Evolutionary conservation across 2,888 invertebrate species (phyloP).

Genomic region (Zygaena filipendulae): DNA sequence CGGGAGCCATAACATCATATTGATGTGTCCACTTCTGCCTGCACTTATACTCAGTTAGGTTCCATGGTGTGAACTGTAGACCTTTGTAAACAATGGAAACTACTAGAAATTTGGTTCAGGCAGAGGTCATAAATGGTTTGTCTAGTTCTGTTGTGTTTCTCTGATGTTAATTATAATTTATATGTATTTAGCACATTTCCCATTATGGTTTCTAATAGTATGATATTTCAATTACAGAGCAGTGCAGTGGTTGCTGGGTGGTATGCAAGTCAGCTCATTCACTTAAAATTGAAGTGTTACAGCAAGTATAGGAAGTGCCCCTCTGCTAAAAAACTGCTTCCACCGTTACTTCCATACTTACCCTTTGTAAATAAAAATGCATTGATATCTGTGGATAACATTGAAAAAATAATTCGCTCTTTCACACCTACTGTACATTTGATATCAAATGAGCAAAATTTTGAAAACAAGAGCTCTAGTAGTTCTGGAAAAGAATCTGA

Average conservation of each 20-base stretch:
- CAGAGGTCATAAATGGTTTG: too few relatives aligned
- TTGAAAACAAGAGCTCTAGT: constrained; percentile 16
- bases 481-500: constrained; percentile 23
- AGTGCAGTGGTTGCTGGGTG: constrained; percentile 71
- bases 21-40: too few relatives aligned
- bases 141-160: too few relatives aligned
- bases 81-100: too few relatives aligned
- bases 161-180: too few relatives aligned
- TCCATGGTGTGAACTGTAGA: too few relatives aligned
- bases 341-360: constrained; percentile 32
- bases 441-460: constrained; percentile 44
- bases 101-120: too few relatives aligned
- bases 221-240: constrained; percentile 68
- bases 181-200: too few relatives aligned
- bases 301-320: constrained; percentile 21
- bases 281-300: constrained; percentile 39
- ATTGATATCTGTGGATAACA: constrained; percentile 23
- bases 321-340: constrained; percentile 23
- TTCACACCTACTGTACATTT: constrained; percentile 42
- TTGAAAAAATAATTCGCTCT: constrained; percentile 30
- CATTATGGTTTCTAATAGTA: too few relatives aligned
- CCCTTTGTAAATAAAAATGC: constrained; percentile 27
- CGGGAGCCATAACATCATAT: too few relatives aligned
- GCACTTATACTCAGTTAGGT: too few relatives aligned
- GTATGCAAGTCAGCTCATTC: constrained; percentile 70